Evolutionary conservation across 1,140 invertebrate genomes (phyloP), one percentile per base, ranked within the genome.

Genomic region (Cydia fagiglandana): DNA sequence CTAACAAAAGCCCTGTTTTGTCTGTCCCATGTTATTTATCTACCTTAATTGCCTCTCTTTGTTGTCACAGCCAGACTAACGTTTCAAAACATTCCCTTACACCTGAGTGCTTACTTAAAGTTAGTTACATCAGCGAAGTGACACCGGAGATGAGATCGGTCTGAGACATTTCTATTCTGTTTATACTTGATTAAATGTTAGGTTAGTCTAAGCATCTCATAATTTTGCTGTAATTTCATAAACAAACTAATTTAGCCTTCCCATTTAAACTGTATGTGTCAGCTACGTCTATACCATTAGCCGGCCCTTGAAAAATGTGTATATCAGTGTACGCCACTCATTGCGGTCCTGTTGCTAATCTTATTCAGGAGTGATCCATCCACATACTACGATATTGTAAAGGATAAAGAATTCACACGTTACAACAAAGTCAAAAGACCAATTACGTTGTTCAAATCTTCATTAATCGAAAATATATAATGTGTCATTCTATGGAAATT

Each of bases 11-110:
- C 15, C 6, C 56, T 61, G 6, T n/a, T 61, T 5, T 24, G 56
- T 10, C 56, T 61, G 17, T 61, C 9, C 9, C 56, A 20, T 61
- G 56, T 61, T 61, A 24, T 61, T 24, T 3, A 61, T 61, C 56
- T 24, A 61, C 7, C n/a, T 61, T 61, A 61, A 61, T 61, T 61
- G 17, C 56, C n/a, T 56, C n/a, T 61, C 56, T 61, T 61, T 61
- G 56, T 17, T 17, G 56, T 61, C 56, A 61, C 56, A 61, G 17
- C 56, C 56, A 61, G 56, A 20, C 50, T 17, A 53, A 24, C 56
- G 56, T 61, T 17, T 61, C 56, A 24, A 61, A 61, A 20, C 17
- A 61, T 61, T 24, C 56, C 56, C 56, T 61, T 61, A 61, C 17
- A 61, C 56, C 56, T 61, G 56, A 61, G 17, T 61, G 56, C 56